Conservation (phyloP, 2,888 invertebrate species). For the Ferrisia virgata region DNA sequence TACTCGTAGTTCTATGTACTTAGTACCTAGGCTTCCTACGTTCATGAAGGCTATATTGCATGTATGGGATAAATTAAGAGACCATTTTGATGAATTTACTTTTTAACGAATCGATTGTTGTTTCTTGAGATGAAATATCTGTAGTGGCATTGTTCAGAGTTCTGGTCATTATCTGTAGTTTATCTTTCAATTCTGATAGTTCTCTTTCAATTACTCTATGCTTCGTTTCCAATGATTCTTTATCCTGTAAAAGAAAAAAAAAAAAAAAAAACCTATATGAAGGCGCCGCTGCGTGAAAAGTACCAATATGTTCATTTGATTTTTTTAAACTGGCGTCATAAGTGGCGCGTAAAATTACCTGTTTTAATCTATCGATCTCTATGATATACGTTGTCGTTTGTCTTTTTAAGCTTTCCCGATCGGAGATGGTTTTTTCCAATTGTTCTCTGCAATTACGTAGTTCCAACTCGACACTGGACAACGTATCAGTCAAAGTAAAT, state of each 20-base stretch:
- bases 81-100: slow-evolving; percentile 55
- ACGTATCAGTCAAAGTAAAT: slow-evolving; percentile 56
- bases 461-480: slow-evolving; percentile 64
- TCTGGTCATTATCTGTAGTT: slow-evolving; percentile 63
- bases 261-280: not conserved
- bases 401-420: slow-evolving; percentile 72
- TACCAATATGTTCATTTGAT: too few relatives aligned
- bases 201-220: slow-evolving; percentile 72
- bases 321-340: too few relatives aligned
- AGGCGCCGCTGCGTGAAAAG: not conserved
- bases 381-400: slow-evolving; percentile 69
- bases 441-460: slow-evolving; percentile 65
- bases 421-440: slow-evolving; percentile 63
- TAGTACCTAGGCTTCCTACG: too few relatives aligned
- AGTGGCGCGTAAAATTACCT: slow-evolving; percentile 53
- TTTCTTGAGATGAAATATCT: slow-evolving; percentile 68
- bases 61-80: too few relatives aligned
- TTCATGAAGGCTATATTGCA: too few relatives aligned
- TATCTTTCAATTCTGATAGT: slow-evolving; percentile 65
- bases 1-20: not conserved
- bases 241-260: slow-evolving; percentile 57
- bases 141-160: slow-evolving; percentile 66
- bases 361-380: slow-evolving; percentile 69
- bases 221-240: slow-evolving; percentile 70
- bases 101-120: slow-evolving; percentile 65